Evolutionary conservation across 2,888 invertebrate species (phyloP).

Genomic region (Amphimallon solstitiale): DNA sequence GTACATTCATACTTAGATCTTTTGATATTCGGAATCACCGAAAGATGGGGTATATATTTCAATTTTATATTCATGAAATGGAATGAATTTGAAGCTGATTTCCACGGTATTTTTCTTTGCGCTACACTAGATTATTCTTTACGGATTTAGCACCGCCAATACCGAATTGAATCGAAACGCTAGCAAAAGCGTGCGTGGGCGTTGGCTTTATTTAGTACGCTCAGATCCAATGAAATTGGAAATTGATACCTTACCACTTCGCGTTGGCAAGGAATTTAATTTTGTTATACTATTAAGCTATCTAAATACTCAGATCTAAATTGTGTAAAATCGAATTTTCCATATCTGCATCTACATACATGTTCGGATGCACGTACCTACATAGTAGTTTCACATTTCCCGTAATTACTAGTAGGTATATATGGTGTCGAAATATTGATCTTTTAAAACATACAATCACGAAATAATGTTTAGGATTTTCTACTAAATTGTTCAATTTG

Average conservation of each 20-base stretch:
- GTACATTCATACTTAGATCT: neutral
- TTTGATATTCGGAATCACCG: conserved; percentile 8
- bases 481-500: too few species aligned
- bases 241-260: conserved; percentile 26
- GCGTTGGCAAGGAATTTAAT: conserved; percentile 9
- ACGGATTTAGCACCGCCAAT: conserved; percentile 28
- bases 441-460: too few species aligned
- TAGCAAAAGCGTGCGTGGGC: conserved; percentile 18
- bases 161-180: conserved; percentile 22
- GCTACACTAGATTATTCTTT: conserved; percentile 24
- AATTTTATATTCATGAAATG: conserved; percentile 33
- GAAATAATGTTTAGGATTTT: too few species aligned
- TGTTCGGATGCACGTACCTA: too few species aligned
- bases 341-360: too few species aligned
- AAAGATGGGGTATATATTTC: conserved; percentile 11
- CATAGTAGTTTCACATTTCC: too few species aligned
- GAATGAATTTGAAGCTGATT: conserved; percentile 29
- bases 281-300: conserved; percentile 27
- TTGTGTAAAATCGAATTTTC: neutral
- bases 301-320: neutral
- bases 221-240: conserved; percentile 23
- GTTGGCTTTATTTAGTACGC: conserved; percentile 22
- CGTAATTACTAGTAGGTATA: too few species aligned
- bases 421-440: too few species aligned
- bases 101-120: conserved; percentile 23